These are phyloP conservation scores for Glossophaga mutica DNA, from an alignment of 2,797 vertebrate species.

Conservation along the genomic window DNA sequence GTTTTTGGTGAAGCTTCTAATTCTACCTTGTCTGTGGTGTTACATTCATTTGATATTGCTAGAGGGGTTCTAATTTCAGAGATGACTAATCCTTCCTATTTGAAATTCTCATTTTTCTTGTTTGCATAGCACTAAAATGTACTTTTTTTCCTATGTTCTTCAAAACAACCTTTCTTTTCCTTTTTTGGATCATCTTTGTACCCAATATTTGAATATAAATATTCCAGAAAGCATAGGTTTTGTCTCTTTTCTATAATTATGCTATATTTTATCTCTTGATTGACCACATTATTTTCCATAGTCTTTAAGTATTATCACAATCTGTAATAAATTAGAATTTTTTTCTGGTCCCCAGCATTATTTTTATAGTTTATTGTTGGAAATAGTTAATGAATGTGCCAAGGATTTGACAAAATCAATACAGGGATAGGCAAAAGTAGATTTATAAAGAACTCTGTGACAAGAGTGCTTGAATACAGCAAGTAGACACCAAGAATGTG, in stretches of 20 bases:
- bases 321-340: background rate
- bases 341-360: background rate
- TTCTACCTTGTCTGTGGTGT: background rate
- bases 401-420: background rate
- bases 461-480: background rate
- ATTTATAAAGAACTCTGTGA: background rate
- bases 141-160: background rate
- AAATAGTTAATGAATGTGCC: background rate
- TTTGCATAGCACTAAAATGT: background rate
- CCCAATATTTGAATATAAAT: background rate
- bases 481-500: background rate
- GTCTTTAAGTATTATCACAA: background rate
- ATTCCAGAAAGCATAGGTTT: background rate
- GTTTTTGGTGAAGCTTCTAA: background rate
- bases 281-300: background rate
- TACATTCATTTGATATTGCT: background rate
- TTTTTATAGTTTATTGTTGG: background rate
- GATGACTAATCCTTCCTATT: background rate
- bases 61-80: background rate
- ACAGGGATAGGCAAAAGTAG: background rate
- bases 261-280: background rate
- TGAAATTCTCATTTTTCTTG: background rate
- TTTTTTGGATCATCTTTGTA: background rate
- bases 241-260: background rate
- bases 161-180: background rate